A percentile compares a stretch with the other conserved stretches of the same genome.
Evolutionary conservation across 2,888 invertebrate species (phyloP).

Genomic region (Acleris laterana): DNA sequence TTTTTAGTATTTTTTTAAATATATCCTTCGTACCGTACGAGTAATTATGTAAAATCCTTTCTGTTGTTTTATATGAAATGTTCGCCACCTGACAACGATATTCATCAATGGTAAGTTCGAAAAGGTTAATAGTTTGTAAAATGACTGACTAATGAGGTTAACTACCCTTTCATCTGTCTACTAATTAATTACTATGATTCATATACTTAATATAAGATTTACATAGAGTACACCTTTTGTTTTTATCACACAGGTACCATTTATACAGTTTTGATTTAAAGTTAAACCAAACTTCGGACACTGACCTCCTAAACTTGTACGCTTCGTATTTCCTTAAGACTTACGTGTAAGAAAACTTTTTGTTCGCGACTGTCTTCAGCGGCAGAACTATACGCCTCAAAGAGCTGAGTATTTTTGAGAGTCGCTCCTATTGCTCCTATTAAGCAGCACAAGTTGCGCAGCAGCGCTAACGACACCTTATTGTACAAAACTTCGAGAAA

Average conservation of each 20-base stretch:
- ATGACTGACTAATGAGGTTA: no score
- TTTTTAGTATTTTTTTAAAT: no score
- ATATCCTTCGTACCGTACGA: no score
- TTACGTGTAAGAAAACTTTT: conserved; percentile 19
- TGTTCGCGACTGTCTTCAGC: conserved; percentile 4
- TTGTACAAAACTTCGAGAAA: conserved; percentile 48
- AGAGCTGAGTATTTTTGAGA: neutral
- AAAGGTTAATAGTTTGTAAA: no score
- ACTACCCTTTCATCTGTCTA: no score
- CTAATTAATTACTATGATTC: no score
- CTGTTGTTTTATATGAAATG: no score
- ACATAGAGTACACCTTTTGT: no score
- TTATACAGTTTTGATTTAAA: conserved; percentile 7
- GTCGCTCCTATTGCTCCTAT: neutral
- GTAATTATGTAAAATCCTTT: no score
- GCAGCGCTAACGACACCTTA: conserved; percentile 54
- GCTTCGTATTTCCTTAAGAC: conserved; percentile 9
- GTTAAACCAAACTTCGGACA: conserved; percentile 10
- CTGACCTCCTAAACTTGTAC: conserved; percentile 22
- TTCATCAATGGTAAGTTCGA: no score
- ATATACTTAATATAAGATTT: no score
- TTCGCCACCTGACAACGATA: no score
- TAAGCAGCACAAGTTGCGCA: conserved; percentile 18
- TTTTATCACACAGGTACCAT: neutral
- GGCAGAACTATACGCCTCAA: conserved; percentile 2